Base-by-base conservation (phyloP, 2,797 vertebrate genomes). In the Microctenopoma steveboyesi region DNA sequence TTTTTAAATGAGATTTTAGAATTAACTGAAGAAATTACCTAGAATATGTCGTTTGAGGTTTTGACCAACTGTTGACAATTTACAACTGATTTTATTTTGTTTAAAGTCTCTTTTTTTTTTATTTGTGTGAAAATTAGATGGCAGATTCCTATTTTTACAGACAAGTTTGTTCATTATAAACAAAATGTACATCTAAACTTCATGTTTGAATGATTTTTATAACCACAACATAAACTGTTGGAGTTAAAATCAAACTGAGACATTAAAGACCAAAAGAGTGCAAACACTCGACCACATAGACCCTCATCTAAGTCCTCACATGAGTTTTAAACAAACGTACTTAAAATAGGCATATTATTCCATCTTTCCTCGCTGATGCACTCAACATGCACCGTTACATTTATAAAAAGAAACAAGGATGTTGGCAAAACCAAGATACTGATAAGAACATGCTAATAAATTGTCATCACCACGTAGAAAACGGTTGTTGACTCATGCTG, bases 361-460 rank as follows among this genome's bases (percentile, higher is more conserved):
- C 15, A 62, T 64, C 28, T 47, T 52, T 68, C 49, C 66, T 69
- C 52, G 70, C 37, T 52, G 75, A 79, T 68, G 69, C 81, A 60
- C 74, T 82, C 46, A 68, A 79, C 86, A 89, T 91, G 87, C 90
- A 84, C 25, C 66, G 59, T 54, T 69, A 81, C 50, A 57, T 56
- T 76, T 72, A 40, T n/a, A 16, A 63, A 69, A 84, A 22, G 22
- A 84, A 70, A 59, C 47, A 71, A 68, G 10, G 49, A 76, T 59
- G 52, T 60, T 79, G 55, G 16, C 72, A 85, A 72, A 78, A 84
- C 78, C 25, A 76, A 76, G 28, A 72, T 67, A 79, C 11, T 6
- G 16, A 40, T 33, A 62, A 51, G 53, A 74, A 64, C 82, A 88
- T 84, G 83, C 84, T 52, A 48, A 64, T 76, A 73, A 79, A 78